Evolutionary conservation across 2,113 vertebrate genomes (phyloP).

Genomic region (Euleptes europaea): DNA sequence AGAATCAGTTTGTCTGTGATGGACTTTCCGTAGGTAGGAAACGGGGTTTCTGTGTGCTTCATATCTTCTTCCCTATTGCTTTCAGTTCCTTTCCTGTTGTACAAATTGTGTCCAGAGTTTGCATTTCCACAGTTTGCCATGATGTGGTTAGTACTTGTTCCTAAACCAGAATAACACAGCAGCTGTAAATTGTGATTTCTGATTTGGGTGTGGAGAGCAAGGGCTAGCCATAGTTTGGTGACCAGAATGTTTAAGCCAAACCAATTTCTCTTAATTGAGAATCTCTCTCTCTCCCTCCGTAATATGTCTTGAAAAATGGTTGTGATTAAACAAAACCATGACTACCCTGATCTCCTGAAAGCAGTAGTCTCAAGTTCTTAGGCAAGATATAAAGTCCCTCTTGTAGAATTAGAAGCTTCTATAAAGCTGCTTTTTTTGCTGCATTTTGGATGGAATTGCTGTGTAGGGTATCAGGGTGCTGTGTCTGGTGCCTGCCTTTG

Average conservation of each 20-base stretch:
- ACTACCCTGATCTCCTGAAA: neutral
- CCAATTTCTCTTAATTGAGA: neutral
- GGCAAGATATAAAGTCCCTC: too few relatives aligned
- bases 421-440: too few relatives aligned
- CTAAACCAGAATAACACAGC: neutral
- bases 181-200: too few relatives aligned
- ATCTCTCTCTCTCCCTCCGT: neutral
- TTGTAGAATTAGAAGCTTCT: too few relatives aligned
- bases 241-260: neutral
- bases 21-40: neutral
- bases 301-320: neutral
- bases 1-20: neutral
- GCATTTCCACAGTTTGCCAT: neutral
- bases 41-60: neutral
- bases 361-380: too few relatives aligned
- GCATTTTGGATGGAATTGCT: too few relatives aligned
- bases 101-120: neutral
- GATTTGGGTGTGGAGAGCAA: too few relatives aligned
- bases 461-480: too few relatives aligned
- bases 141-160: neutral
- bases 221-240: too few relatives aligned
- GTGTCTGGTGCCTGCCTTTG: too few relatives aligned
- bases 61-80: neutral
- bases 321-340: neutral
- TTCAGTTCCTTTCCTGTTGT: neutral